Evolutionary conservation across 2,888 invertebrate genomes (phyloP).

Genomic region (Trichopoda pennipes): DNA sequence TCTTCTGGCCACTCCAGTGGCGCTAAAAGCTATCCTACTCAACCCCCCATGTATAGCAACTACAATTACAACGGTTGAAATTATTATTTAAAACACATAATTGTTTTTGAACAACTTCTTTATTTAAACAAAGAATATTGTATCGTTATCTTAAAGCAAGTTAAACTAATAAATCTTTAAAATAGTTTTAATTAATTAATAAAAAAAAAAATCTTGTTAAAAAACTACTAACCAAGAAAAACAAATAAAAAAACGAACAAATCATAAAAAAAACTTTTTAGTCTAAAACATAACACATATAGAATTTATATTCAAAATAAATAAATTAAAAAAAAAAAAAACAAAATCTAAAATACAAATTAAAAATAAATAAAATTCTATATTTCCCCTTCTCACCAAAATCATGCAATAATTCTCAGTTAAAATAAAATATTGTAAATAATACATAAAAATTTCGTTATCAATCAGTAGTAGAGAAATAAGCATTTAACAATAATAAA

Average conservation of each 20-base stretch:
- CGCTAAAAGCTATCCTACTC: conserved; percentile 78
- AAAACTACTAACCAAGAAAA: conserved; percentile 24
- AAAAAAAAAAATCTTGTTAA: conserved; percentile 19
- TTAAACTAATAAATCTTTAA: conserved; percentile 49
- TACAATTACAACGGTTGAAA: conserved; percentile 69
- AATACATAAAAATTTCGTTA: conserved; percentile 8
- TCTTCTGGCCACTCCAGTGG: conserved; percentile 70
- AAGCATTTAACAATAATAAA: conserved; percentile 3
- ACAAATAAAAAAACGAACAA: conserved; percentile 5
- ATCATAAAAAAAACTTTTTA: neutral
- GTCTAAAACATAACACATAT: conserved; percentile 3
- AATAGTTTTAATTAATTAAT: conserved; percentile 49
- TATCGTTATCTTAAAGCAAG: conserved; percentile 1
- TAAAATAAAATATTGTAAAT: conserved; percentile 51
- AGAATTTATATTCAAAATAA: too few relatives aligned
- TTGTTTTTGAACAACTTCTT: neutral
- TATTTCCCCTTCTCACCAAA: too few relatives aligned
- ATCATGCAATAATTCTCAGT: conserved; percentile 40
- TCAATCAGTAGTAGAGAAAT: conserved; percentile 25
- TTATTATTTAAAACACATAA: neutral
- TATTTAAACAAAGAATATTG: conserved; percentile 16
- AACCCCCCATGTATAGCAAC: conserved; percentile 73
- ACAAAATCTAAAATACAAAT: neutral
- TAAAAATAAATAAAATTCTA: too few relatives aligned
- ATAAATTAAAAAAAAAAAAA: too few relatives aligned